Evolutionary conservation across 2,113 vertebrate genomes (phyloP).

Genomic region (Heteronetta atricapilla): DNA sequence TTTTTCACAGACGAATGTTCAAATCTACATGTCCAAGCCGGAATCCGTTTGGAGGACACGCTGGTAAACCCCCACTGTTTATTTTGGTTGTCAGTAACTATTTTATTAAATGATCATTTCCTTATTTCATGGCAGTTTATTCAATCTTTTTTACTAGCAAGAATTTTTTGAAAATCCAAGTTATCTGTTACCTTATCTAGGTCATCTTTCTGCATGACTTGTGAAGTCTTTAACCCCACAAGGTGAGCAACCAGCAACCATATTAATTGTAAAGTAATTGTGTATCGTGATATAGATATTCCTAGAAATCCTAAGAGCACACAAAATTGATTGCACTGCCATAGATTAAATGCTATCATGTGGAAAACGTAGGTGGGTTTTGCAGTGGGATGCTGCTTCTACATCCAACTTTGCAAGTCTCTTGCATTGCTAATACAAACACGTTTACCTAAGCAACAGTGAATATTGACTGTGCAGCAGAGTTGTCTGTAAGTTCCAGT

Average conservation of each 20-base stretch:
- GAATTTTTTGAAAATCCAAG: neutral
- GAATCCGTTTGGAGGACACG: neutral
- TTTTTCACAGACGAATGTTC: neutral
- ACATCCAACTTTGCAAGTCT: neutral
- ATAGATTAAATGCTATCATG: accelerated
- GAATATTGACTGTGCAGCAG: neutral
- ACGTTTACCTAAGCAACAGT: neutral
- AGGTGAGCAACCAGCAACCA: accelerated
- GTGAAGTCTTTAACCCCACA: neutral
- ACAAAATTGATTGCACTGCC: neutral
- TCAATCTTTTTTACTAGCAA: neutral
- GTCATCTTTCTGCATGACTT: neutral
- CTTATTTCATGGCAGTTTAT: neutral
- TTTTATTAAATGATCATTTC: neutral
- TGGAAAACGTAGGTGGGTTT: neutral
- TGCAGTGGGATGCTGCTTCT: neutral
- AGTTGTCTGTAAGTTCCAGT: neutral
- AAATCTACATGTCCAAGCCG: neutral
- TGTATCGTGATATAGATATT: neutral
- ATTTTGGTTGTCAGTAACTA: neutral
- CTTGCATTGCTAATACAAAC: neutral
- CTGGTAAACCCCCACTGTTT: neutral
- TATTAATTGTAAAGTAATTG: neutral
- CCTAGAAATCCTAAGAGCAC: neutral
- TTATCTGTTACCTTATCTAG: neutral